A percentile compares a stretch with the other conserved stretches of the same genome.
Evolutionary conservation across 2,888 invertebrate species (phyloP).

Genomic region (Brachynemurus nebulosus): DNA sequence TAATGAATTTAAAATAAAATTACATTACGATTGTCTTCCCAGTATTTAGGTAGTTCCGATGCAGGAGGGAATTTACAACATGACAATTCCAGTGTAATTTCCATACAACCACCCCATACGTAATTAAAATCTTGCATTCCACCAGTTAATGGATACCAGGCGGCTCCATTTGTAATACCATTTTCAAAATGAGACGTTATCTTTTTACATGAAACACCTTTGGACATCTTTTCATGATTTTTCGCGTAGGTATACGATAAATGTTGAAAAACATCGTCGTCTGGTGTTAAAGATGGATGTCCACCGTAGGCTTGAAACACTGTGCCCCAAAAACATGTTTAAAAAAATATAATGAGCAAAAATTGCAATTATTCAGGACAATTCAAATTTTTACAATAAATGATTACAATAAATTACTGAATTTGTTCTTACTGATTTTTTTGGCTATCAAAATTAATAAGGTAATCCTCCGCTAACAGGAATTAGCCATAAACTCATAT

Average conservation of each 20-base stretch:
- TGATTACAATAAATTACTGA: too few species aligned
- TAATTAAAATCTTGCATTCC: conserved; percentile 94
- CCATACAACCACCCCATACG: conserved; percentile 86
- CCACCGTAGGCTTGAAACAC: conserved; percentile 79
- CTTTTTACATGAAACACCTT: conserved; percentile 67
- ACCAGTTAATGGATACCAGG: conserved; percentile 84
- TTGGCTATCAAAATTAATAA: too few species aligned
- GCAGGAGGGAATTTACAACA: conserved; percentile 89
- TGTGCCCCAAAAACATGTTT: conserved; percentile 26
- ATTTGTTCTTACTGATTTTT: too few species aligned
- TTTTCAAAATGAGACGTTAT: conserved; percentile 64
- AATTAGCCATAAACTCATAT: too few species aligned
- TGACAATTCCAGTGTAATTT: conserved; percentile 84
- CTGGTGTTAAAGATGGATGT: conserved; percentile 71
- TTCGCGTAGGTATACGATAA: conserved; percentile 72
- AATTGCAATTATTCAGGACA: too few species aligned
- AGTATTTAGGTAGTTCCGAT: conserved; percentile 64
- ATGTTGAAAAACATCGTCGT: conserved; percentile 84
- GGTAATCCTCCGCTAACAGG: too few species aligned
- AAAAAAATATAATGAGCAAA: too few species aligned
- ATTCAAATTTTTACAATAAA: too few species aligned
- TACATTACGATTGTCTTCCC: conserved; percentile 80
- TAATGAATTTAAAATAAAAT: conserved; percentile 19
- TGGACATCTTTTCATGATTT: conserved; percentile 80
- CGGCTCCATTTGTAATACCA: conserved; percentile 90